Base-by-base conservation (phyloP, 2,797 vertebrate genomes). In the Catostomus latipinnis region DNA sequence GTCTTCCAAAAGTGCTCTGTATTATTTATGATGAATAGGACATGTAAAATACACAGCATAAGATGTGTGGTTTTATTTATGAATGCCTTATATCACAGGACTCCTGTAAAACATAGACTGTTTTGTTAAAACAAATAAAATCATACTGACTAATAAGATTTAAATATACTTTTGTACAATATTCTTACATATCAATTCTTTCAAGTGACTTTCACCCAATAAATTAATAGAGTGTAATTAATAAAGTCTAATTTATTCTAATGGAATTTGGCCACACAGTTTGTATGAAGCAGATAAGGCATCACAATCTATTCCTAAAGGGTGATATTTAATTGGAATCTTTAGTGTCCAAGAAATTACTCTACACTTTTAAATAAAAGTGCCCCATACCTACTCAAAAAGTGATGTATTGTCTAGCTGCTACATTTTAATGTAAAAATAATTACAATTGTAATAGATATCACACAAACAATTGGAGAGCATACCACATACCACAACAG, bases 161-260 rank as follows among this genome's bases (percentile, higher is more conserved):
- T 14, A 34, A 5, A 22, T 34, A 61, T 18, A 34, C 18, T 13
- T 62, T 62, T 43, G 10, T 62, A 10, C 6, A 48, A 58, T 56
- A 46, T 65, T 73, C 75, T 87, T 85, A 79, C 81, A 68, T 83
- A 88, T 87, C 67, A 70, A 71, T 76, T 86, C 71, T 86, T 85
- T 89, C 71, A 84, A 78, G 77, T 76, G 82, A 87, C 82, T 86
- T 34, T 34, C 34, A 34, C 34, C 2, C 34, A 34, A 4, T 34
- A 50, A 83, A 85, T 88, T 81, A 89, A 89, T 74, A 89, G 81
- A 73, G 81, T 89, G 81, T 83, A 81, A 85, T 86, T 90, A 87
- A 92, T 89, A 79, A 71, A 56, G 68, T 81, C 60, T 86, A 86
- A 89, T 88, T 85, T 80, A 79, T 79, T 79, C 69, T 83, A 88